Conservation (phyloP, 2,888 invertebrate species). For the Xestia rhomboidea region DNA sequence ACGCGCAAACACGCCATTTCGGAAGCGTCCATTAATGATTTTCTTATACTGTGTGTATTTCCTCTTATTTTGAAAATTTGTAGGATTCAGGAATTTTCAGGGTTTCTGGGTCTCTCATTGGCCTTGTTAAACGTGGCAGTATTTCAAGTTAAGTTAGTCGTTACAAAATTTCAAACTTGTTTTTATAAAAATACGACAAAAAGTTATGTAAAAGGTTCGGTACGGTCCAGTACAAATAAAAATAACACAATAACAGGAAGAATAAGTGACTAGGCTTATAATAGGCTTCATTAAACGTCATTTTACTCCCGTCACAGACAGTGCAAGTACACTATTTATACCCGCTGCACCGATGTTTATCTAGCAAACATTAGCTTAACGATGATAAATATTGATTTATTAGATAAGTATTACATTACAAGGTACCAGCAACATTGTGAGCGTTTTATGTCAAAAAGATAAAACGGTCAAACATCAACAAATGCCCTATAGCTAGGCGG, state of each 20-base stretch:
- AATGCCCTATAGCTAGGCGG: neutral
- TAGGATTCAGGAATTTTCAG: neutral
- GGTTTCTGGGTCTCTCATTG: neutral
- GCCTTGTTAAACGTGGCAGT: neutral
- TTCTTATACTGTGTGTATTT: neutral
- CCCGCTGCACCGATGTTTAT: slow-evolving; percentile 26
- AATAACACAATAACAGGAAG: neutral
- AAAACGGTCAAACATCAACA: slow-evolving; percentile 32
- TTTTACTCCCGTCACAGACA: neutral
- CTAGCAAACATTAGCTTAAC: slow-evolving; percentile 38
- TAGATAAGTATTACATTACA: slow-evolving; percentile 39
- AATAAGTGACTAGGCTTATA: neutral
- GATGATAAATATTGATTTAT: slow-evolving; percentile 58
- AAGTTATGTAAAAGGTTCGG: no score
- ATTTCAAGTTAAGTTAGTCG: neutral
- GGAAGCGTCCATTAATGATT: neutral
- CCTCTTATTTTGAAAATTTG: neutral
- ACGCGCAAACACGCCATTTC: neutral
- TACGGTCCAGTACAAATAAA: neutral
- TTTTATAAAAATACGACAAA: neutral
- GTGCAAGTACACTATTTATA: neutral
- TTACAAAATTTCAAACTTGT: neutral
- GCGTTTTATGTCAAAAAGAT: slow-evolving; percentile 44
- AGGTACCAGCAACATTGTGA: slow-evolving; percentile 11
- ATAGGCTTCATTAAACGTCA: neutral